Evolutionary conservation across 2,797 vertebrate genomes (phyloP).

Genomic region (Urosaurus nigricauda): DNA sequence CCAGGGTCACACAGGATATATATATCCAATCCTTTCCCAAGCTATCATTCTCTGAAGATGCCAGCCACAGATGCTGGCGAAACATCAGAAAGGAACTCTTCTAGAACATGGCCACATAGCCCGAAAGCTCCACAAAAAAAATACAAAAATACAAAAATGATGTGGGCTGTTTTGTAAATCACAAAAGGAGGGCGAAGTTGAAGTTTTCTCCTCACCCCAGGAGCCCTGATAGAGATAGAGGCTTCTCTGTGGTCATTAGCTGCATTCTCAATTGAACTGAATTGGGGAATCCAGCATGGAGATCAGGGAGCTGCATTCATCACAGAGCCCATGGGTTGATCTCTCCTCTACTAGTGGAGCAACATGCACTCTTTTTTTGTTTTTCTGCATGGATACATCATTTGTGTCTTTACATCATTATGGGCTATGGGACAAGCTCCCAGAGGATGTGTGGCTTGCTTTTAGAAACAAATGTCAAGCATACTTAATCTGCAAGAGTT

Average conservation of each 20-base stretch:
- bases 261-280: background rate
- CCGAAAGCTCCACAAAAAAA: too few relatives aligned
- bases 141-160: too few relatives aligned
- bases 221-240: background rate
- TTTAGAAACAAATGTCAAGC: background rate
- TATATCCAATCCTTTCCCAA: too few relatives aligned
- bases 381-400: background rate
- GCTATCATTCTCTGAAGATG: too few relatives aligned
- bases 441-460: background rate
- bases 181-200: too few relatives aligned
- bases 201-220: background rate
- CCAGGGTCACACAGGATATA: too few relatives aligned
- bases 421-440: background rate
- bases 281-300: background rate
- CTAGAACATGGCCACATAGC: too few relatives aligned
- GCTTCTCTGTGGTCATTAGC: background rate
- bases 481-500: background rate
- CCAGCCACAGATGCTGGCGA: too few relatives aligned
- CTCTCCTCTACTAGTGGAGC: background rate
- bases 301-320: too few relatives aligned
- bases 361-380: background rate
- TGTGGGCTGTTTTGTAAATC: too few relatives aligned
- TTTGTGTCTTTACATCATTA: background rate
- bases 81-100: too few relatives aligned
- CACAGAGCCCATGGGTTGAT: background rate